These are phyloP conservation scores for Pachypeltis micranthus DNA, from an alignment of 1,140 invertebrate genomes.

Conservation along the genomic window DNA sequence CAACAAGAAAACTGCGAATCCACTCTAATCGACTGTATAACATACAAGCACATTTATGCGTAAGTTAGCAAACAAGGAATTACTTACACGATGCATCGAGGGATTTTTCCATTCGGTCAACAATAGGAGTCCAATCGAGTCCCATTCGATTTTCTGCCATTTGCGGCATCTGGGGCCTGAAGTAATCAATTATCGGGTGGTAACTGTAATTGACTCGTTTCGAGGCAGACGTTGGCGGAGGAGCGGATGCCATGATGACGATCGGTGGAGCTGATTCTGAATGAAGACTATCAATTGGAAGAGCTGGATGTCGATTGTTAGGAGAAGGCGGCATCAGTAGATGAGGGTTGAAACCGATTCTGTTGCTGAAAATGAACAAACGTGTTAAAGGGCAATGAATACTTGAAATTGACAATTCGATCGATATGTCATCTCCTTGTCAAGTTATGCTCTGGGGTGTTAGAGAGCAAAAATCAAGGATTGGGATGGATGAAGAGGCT, in stretches of 20 bases:
- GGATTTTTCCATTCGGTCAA: slow-evolving; percentile 11
- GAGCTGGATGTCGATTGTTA: slow-evolving; percentile 22
- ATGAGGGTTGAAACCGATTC: neutral
- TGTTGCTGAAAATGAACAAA: neutral
- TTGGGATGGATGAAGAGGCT: too few relatives aligned
- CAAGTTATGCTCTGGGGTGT: too few relatives aligned
- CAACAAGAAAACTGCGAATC: too few relatives aligned
- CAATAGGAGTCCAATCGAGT: slow-evolving; percentile 25
- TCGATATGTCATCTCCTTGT: neutral
- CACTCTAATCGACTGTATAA: too few relatives aligned
- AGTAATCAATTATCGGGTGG: slow-evolving; percentile 74
- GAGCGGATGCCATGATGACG: slow-evolving; percentile 3
- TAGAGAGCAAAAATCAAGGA: too few relatives aligned
- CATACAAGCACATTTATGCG: too few relatives aligned
- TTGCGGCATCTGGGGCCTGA: slow-evolving; percentile 34
- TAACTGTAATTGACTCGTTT: slow-evolving; percentile 62
- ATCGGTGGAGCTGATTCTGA: slow-evolving; percentile 15
- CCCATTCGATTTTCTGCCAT: slow-evolving; percentile 17
- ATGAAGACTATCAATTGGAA: slow-evolving; percentile 22
- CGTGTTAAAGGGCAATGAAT: too few relatives aligned
- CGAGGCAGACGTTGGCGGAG: slow-evolving; percentile 24
- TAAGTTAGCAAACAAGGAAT: neutral
- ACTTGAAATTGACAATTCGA: neutral
- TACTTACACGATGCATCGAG: neutral
- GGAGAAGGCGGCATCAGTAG: neutral